Evolutionary conservation across 30 jellyfish, hydroid and myxozoan genomes (phyloP).

Genomic region (Mastigias papua): DNA sequence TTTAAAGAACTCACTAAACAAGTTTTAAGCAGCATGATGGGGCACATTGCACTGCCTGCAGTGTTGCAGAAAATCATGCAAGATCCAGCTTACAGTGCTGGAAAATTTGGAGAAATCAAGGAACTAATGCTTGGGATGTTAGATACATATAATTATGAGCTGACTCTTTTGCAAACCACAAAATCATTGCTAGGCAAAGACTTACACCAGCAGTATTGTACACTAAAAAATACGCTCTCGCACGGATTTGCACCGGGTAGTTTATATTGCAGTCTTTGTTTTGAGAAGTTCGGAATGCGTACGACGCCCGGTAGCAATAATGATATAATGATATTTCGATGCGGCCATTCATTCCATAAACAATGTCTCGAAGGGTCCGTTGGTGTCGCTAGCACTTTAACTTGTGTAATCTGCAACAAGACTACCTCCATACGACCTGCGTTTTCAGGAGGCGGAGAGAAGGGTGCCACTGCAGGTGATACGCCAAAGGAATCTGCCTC

Average conservation of each 20-base stretch:
- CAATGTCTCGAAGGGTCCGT: conserved; percentile 93
- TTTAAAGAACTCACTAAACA: conserved; percentile 95
- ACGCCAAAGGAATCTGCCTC: conserved; percentile 9
- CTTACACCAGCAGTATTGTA: conserved; percentile 86
- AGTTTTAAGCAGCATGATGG: conserved; percentile 96
- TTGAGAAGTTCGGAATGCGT: conserved; percentile 65
- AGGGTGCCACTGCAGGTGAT: conserved; percentile 26
- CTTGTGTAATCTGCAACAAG: conserved; percentile 88
- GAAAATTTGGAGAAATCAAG: conserved; percentile 98
- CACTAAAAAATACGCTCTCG: conserved; percentile 71
- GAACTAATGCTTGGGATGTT: conserved; percentile 95
- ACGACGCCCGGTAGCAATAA: conserved; percentile 58
- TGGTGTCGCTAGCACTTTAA: conserved; percentile 87
- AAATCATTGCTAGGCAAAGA: conserved; percentile 86
- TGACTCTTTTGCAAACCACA: conserved; percentile 94
- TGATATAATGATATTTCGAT: conserved; percentile 77
- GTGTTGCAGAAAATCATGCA: conserved; percentile 97
- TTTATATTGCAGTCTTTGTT: conserved; percentile 74
- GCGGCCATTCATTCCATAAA: conserved; percentile 90
- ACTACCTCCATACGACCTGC: conserved; percentile 42
- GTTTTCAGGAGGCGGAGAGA: not conserved
- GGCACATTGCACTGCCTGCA: conserved; percentile 94
- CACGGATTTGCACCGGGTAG: conserved; percentile 80
- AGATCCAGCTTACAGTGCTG: conserved; percentile 96
- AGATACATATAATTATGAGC: conserved; percentile 94